Evolutionary conservation across 2,888 invertebrate species (phyloP).

Genomic region (Acanthoscelides obtectus): DNA sequence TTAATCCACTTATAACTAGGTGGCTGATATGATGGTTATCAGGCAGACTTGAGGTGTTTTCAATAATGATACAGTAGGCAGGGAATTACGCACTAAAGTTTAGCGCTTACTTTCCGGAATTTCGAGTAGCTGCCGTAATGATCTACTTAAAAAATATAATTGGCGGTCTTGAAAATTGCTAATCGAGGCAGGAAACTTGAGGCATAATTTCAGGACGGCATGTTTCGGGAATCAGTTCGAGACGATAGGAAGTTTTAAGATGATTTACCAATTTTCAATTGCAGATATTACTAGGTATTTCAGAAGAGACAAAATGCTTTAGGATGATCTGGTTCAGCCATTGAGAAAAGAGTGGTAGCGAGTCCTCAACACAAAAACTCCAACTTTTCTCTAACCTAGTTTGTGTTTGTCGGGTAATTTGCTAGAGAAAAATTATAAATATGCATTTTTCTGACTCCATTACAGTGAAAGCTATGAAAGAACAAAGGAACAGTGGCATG

Average conservation of each 20-base stretch:
- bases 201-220: not conserved
- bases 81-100: not conserved
- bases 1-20: not conserved
- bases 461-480: too few species aligned
- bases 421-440: too few species aligned
- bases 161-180: not conserved
- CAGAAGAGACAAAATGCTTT: too few species aligned
- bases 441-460: too few species aligned
- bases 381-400: too few species aligned
- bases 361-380: too few species aligned
- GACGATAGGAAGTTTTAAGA: not conserved
- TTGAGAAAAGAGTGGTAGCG: too few species aligned
- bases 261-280: too few species aligned
- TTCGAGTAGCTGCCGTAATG: not conserved
- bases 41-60: not conserved
- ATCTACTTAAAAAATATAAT: not conserved
- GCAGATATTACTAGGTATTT: too few species aligned
- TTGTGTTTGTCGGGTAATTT: too few species aligned
- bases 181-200: not conserved
- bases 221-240: not conserved
- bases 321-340: too few species aligned
- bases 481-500: too few species aligned
- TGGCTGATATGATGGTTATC: not conserved
- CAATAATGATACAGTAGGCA: not conserved
- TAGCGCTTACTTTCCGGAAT: not conserved